Conservation (phyloP, 2,113 vertebrate genomes). For the Gobio gobio region DNA sequence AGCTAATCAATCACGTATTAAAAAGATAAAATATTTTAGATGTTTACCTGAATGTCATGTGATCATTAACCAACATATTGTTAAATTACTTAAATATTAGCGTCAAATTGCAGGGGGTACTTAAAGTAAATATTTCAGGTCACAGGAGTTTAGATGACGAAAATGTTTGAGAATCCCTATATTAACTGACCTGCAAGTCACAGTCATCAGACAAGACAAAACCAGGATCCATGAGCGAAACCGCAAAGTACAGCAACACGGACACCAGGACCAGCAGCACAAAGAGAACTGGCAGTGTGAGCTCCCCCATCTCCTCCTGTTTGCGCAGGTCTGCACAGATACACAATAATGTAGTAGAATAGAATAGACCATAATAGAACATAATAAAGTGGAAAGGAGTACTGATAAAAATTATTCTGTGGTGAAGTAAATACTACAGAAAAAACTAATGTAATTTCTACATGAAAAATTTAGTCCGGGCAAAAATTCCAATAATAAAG, state of each 20-base stretch:
- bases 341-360: conserved; percentile 7
- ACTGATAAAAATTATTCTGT: no score
- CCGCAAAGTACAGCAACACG: conserved; percentile 85
- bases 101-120: background rate
- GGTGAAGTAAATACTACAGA: no score
- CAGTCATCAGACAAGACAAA: conserved; percentile 80
- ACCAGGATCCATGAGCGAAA: conserved; percentile 97
- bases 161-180: background rate
- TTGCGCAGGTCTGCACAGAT: conserved; percentile 78
- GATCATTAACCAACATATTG: no score
- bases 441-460: no score
- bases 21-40: no score
- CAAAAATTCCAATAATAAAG: no score
- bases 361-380: background rate
- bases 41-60: no score
- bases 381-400: background rate
- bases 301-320: conserved; percentile 79
- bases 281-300: conserved; percentile 83
- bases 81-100: no score
- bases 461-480: no score
- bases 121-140: background rate
- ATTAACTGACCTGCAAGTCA: conserved; percentile 67
- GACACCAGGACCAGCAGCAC: conserved; percentile 83
- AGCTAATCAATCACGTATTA: no score
- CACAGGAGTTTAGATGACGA: background rate